These are phyloP conservation scores for Nothocercus julius DNA, from an alignment of 2,113 vertebrate species.

Conservation along the genomic window DNA sequence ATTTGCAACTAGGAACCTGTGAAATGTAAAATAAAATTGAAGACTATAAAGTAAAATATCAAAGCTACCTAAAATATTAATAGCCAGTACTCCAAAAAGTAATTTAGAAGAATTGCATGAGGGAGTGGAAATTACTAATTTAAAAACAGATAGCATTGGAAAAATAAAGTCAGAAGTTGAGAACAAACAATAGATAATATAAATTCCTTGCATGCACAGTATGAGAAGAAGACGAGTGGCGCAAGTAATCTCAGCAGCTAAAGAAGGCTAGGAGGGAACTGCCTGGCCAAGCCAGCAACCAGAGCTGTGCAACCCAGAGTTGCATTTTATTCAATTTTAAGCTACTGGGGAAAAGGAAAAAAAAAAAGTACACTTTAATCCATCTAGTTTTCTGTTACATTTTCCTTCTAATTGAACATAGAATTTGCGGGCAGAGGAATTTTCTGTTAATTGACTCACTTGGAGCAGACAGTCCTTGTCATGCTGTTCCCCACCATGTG, in stretches of 20 bases:
- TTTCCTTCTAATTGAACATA: conserved; percentile 8
- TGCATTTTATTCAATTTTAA: neutral
- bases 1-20: conserved; percentile 83
- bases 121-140: conserved; percentile 77
- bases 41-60: conserved; percentile 82
- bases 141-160: conserved; percentile 71
- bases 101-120: conserved; percentile 78
- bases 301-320: conserved; percentile 9
- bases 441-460: conserved; percentile 41
- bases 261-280: conserved; percentile 28
- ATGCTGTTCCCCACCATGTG: neutral
- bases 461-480: conserved; percentile 3
- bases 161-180: conserved; percentile 67
- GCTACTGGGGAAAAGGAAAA: neutral
- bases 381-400: neutral
- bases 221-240: conserved; percentile 11
- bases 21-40: conserved; percentile 85
- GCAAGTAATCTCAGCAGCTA: neutral
- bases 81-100: conserved; percentile 79
- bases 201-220: conserved; percentile 60
- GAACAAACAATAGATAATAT: conserved; percentile 70
- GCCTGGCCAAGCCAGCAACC: conserved; percentile 20
- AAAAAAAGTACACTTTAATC: neutral
- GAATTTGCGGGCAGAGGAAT: conserved; percentile 45
- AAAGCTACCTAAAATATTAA: conserved; percentile 84